A percentile compares a stretch with the other conserved stretches of the same genome.
Evolutionary conservation across 2,113 vertebrate genomes (phyloP).

Genomic region (Pseudorasbora parva): DNA sequence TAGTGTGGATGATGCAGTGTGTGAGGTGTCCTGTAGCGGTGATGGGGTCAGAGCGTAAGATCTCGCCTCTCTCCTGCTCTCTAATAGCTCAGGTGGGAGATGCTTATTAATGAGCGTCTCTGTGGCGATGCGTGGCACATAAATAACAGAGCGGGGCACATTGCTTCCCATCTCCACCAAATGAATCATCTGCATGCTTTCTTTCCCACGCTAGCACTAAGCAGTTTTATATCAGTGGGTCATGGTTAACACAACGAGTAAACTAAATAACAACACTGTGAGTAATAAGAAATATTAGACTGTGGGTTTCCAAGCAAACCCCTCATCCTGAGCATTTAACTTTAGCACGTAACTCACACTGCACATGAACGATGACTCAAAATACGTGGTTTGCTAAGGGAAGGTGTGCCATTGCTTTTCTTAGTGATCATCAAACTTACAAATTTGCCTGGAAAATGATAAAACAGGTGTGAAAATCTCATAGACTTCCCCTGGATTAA

Average conservation of each 20-base stretch:
- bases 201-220: slow-evolving; percentile 36
- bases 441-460: not conserved
- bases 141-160: slow-evolving; percentile 72
- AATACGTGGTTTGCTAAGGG: not conserved
- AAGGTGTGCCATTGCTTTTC: not conserved
- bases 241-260: slow-evolving; percentile 29
- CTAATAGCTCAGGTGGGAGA: slow-evolving; percentile 68
- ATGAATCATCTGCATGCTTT: slow-evolving; percentile 56
- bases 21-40: slow-evolving; percentile 50
- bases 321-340: not conserved
- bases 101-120: slow-evolving; percentile 77
- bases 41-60: slow-evolving; percentile 55
- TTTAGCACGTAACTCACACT: not conserved
- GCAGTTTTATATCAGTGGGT: slow-evolving; percentile 38
- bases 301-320: not conserved
- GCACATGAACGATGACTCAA: not conserved
- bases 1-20: slow-evolving; percentile 54
- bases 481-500: not conserved
- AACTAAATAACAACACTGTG: slow-evolving; percentile 23
- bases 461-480: not conserved
- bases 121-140: slow-evolving; percentile 75
- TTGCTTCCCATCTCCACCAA: slow-evolving; percentile 48
- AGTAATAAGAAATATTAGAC: not conserved
- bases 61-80: slow-evolving; percentile 52
- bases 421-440: not conserved